Base-by-base conservation (phyloP, 1,140 invertebrate species). In the Ridgeia piscesae region DNA sequence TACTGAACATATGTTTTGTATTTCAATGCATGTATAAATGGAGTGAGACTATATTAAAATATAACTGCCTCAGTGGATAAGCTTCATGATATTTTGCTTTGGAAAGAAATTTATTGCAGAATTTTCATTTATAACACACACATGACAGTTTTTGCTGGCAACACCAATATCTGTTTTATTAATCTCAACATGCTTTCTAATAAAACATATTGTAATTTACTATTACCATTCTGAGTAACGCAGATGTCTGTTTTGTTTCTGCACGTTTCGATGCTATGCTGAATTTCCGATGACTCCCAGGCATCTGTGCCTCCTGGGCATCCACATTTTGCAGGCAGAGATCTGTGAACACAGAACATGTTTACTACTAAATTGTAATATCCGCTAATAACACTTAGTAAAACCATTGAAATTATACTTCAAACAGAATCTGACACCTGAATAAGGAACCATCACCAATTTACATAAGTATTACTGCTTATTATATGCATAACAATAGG, bases 221-320 rank as follows among this genome's bases (percentile, higher is more conserved):
- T 33, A 48, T 35, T 93, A 94, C 93, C 92, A 93, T 93, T 93
- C 92, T 93, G 92, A 91, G 93, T 92, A 58, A 92, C 89, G 93
- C 94, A 95, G 33, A 94, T 92, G 89, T 94, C 92, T 35, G 93
- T 89, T 91, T 94, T 93, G 91, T 92, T 92, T 11, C 50, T n/a
- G 92, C 94, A 95, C 33, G 92, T 89, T 48, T 92, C 91, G 31
- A 89, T 91, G 91, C 89, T 92, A 35, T 92, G 89, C 90, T 42
- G 89, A 21, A 31, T 48, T 34, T 88, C 92, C 8, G 92, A 91
- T 35, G 34, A 34, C 21, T 91, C 91, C 94, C 94, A 95, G 33
- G 93, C 93, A 27, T 91, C 91, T 58, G 91, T 92, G 31, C 94
- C 94, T 91, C 94, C 94, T 77, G 94, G 94, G 91, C 94, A 94